A percentile compares a stretch with the other conserved stretches of the same genome.
These are phyloP conservation scores for Malacosoma neustria DNA, from an alignment of 2,888 invertebrate species.

Conservation along the genomic window DNA sequence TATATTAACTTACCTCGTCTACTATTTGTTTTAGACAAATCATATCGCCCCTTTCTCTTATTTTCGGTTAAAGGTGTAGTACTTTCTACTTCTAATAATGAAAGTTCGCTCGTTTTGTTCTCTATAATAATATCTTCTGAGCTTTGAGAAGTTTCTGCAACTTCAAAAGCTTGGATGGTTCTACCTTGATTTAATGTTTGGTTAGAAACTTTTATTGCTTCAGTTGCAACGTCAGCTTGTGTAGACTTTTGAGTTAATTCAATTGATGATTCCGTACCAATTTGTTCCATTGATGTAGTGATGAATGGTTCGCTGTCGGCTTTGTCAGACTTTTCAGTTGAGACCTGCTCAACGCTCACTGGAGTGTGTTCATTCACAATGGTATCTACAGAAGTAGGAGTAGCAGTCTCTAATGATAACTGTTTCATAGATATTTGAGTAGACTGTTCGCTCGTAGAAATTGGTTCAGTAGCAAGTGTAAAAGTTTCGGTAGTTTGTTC, in stretches of 20 bases:
- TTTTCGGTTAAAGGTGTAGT: background rate
- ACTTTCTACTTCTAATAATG: no score
- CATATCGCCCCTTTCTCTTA: conserved; percentile 9
- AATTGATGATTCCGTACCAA: background rate
- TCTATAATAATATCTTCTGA: background rate
- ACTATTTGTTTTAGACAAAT: conserved; percentile 2
- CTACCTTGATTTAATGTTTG: background rate
- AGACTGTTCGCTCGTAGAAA: no score
- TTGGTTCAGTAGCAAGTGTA: no score
- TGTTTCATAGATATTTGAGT: no score
- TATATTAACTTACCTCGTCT: conserved; percentile 3
- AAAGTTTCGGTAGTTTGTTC: no score
- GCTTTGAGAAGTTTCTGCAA: background rate
- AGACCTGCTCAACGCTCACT: background rate
- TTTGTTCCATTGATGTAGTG: background rate
- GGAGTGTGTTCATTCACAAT: no score
- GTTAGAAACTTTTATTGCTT: background rate
- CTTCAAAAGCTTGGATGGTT: background rate
- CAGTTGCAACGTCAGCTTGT: background rate
- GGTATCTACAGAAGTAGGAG: no score
- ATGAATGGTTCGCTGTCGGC: background rate
- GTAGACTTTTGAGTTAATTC: background rate
- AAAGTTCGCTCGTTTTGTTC: no score
- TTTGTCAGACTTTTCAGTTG: background rate
- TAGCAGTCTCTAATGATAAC: no score